A percentile compares a stretch with the other conserved stretches of the same genome.
Conservation (phyloP, 2,797 vertebrate species). For the Etheostoma nigrum region DNA sequence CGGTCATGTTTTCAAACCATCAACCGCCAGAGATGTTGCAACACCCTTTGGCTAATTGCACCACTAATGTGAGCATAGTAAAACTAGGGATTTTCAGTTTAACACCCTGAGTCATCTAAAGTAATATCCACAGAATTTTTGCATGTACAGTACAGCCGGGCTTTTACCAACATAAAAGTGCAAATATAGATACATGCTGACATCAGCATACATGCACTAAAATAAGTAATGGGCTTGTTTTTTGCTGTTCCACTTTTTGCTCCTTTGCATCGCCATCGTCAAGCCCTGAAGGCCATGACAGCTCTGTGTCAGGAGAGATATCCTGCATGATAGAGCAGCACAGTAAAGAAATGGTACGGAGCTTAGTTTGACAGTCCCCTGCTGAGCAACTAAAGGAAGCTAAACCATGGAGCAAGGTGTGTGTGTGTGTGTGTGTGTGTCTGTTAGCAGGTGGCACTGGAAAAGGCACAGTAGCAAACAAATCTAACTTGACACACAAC, state of each 20-base stretch:
- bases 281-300: constrained; percentile 61
- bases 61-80: constrained; percentile 13
- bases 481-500: constrained; percentile 60
- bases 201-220: constrained; percentile 26
- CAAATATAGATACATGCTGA: constrained; percentile 32
- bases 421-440: constrained; percentile 9
- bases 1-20: constrained; percentile 15
- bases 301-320: constrained; percentile 59
- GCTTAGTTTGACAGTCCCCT: constrained; percentile 53
- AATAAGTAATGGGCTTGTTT: constrained; percentile 55
- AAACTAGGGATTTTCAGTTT: constrained; percentile 7
- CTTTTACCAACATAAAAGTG: not conserved
- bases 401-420: constrained; percentile 20
- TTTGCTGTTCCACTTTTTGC: constrained; percentile 55
- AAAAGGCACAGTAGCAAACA: constrained; percentile 56
- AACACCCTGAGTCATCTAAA: constrained; percentile 36
- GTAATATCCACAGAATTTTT: not conserved
- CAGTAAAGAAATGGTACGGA: constrained; percentile 39
- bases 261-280: constrained; percentile 43
- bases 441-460: constrained; percentile 37
- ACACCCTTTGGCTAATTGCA: constrained; percentile 8
- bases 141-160: not conserved
- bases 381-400: constrained; percentile 55
- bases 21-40: not conserved
- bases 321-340: constrained; percentile 57